Evolutionary conservation across 2,888 invertebrate species (phyloP).

Genomic region (Deilephila porcellus): DNA sequence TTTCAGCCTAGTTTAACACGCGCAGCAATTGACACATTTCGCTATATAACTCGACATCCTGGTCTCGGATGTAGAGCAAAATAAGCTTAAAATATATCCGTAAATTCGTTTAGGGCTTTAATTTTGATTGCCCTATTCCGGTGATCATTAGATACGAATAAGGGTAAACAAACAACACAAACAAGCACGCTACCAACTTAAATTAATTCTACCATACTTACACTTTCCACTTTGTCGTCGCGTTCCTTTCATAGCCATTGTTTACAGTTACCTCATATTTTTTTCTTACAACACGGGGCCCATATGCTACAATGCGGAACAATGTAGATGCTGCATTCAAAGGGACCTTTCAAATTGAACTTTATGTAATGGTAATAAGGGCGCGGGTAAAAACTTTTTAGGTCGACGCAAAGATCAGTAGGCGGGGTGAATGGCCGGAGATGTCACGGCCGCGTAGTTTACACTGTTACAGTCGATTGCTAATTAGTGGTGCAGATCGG

Average conservation of each 20-base stretch:
- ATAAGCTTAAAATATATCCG: too few species aligned
- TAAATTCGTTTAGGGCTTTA: too few species aligned
- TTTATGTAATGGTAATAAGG: slow-evolving; percentile 51
- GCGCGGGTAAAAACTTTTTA: slow-evolving; percentile 50
- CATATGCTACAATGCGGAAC: slow-evolving; percentile 24
- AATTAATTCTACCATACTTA: background rate
- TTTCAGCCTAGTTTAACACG: slow-evolving; percentile 6
- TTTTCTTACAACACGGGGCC: slow-evolving; percentile 19
- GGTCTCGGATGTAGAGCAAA: background rate
- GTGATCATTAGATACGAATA: background rate
- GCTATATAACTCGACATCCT: background rate
- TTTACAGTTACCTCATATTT: slow-evolving; percentile 27
- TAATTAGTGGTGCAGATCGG: slow-evolving; percentile 31
- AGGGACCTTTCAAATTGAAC: slow-evolving; percentile 43
- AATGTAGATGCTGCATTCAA: background rate
- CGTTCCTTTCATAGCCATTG: slow-evolving; percentile 20
- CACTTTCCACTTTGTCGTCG: slow-evolving; percentile 5
- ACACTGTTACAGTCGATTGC: slow-evolving; percentile 28
- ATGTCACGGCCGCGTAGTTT: slow-evolving; percentile 69
- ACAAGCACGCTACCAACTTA: background rate
- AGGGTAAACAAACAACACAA: background rate
- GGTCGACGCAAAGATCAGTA: slow-evolving; percentile 68
- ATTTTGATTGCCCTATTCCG: too few species aligned
- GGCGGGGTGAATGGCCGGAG: slow-evolving; percentile 72
- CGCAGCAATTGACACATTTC: slow-evolving; percentile 1